Percentiles rank a stretch among this genome's conserved stretches.
Conservation (phyloP, 1,140 invertebrate genomes). For the Helicoverpa armigera region DNA sequence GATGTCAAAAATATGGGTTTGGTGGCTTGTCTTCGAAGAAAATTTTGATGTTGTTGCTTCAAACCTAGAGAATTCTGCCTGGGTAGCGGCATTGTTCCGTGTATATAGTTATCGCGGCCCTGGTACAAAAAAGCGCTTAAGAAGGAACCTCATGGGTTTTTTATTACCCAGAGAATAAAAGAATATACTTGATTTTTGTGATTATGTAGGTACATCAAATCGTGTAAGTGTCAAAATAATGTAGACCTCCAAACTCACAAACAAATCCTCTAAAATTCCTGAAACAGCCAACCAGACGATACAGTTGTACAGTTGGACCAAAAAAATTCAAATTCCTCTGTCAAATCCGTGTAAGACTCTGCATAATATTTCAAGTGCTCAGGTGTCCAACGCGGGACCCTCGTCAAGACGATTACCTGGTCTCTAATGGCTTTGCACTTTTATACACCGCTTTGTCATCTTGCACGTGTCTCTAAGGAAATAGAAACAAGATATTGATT, state of each 20-base stretch:
- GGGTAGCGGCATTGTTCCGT: too few species aligned
- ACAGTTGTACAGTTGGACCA: neutral
- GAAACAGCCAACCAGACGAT: neutral
- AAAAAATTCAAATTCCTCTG: constrained; percentile 18
- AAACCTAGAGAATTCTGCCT: too few species aligned
- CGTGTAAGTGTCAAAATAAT: too few species aligned
- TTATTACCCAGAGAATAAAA: too few species aligned
- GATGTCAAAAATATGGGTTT: neutral
- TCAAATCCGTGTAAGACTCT: constrained; percentile 19
- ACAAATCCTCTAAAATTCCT: too few species aligned
- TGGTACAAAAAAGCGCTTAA: too few species aligned
- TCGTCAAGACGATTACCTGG: constrained; percentile 57
- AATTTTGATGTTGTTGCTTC: too few species aligned
- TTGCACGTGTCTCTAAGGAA: constrained; percentile 1
- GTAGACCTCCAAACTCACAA: too few species aligned
- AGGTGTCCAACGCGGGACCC: constrained; percentile 55
- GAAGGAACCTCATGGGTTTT: too few species aligned
- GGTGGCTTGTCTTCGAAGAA: neutral
- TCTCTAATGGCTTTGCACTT: constrained; percentile 50
- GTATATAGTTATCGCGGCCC: too few species aligned
- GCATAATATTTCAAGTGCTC: constrained; percentile 57
- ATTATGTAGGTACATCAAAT: too few species aligned
- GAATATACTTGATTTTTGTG: too few species aligned
- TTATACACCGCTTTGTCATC: constrained; percentile 48
- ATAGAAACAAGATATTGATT: constrained; percentile 30